Base-by-base conservation (phyloP, 1,140 invertebrate species). In the Ostrea denselamellosa region DNA sequence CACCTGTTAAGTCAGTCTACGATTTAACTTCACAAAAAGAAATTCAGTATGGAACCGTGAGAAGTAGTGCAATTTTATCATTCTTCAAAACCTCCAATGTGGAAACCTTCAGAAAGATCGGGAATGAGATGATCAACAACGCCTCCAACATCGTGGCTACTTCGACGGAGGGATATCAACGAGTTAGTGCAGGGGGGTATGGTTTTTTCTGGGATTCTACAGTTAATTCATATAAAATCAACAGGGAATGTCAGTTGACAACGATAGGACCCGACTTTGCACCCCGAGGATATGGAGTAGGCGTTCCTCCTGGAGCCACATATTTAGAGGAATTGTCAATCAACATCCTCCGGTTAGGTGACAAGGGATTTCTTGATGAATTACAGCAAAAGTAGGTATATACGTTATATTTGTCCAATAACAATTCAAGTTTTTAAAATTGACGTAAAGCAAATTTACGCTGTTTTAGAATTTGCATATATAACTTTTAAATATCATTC, bases 41-140 rank as follows among this genome's bases (percentile, higher is more conserved):
- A 51, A 93, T 94, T 44, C 91, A 92, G 86, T 94, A 93, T 82
- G 94, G 94, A 51, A 93, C 93, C 0, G 93, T 93, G 19, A 90
- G 90, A 58, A 90, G 90, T 87, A 93, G 92, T 65, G 92, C 92
- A 8, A 89, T 92, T 34, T 90, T 91, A 89, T 87, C 90, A 12
- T 92, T 93, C 85, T 92, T 94, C 83, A 93, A 93, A 97, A 98
- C 99, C 92, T 98, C 98, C 0, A 98, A 98, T 95, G 98, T 99
- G 87, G 97, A 97, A n/a, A 98, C 97, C 34, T 99, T 99, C 94
- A 96, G 98, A 93, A 98, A 98, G 95, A 99, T 99, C 98, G 99
- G 98, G 98, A 86, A 86, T n/a, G 90, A 92, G 68, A 93, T 93
- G 92, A 87, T 90, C 0, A 90, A 92, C 68, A 90, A 93, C 8